phyloP scores from a whole-genome alignment of 2,113 vertebrate species.

The Papio anubis region DNA sequence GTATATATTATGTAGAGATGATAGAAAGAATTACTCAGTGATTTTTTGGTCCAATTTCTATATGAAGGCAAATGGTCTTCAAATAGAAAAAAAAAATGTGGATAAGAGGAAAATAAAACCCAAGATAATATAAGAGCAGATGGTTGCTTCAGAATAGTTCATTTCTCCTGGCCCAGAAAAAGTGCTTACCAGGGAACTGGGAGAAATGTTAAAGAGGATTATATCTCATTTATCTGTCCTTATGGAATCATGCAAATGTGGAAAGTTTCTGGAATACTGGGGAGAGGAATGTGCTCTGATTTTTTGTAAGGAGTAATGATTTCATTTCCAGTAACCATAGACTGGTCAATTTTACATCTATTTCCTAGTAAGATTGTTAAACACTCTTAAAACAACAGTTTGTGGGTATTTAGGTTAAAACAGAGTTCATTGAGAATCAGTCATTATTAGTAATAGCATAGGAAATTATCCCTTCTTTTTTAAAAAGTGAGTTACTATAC shows the following conservation, averaged over 20 bases:
- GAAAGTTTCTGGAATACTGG: background rate
- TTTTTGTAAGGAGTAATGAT: background rate
- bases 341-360: background rate
- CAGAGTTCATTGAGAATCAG: background rate
- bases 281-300: background rate
- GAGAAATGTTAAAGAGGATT: background rate
- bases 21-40: background rate
- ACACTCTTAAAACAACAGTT: background rate
- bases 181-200: background rate
- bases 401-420: background rate
- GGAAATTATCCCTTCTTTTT: background rate
- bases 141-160: slow-evolving; percentile 35
- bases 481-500: background rate
- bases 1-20: background rate
- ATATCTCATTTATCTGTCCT: background rate
- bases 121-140: background rate
- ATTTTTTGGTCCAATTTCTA: slow-evolving; percentile 11
- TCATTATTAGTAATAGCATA: background rate
- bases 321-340: background rate
- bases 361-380: background rate
- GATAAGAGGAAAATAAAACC: background rate
- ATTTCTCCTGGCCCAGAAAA: background rate
- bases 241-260: background rate
- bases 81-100: background rate
- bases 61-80: slow-evolving; percentile 5